Evolutionary conservation across 2,113 vertebrate species (phyloP).

Genomic region (Megaceryle maxima): DNA sequence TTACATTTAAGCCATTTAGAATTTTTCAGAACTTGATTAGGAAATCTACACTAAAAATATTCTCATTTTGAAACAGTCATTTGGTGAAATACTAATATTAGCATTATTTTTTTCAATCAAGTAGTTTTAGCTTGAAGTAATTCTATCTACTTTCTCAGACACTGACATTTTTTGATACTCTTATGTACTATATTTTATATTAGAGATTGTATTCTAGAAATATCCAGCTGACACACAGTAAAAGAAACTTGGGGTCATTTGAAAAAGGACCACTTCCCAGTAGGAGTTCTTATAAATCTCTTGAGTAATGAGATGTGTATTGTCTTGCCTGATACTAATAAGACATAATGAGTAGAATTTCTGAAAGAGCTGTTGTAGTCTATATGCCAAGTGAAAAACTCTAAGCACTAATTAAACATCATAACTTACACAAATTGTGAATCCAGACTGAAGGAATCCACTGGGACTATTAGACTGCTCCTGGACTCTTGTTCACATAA

Average conservation of each 20-base stretch:
- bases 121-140: background rate
- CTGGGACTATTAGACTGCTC: slow-evolving; percentile 21
- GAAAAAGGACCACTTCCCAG: background rate
- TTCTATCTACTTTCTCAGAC: background rate
- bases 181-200: background rate
- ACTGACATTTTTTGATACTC: background rate
- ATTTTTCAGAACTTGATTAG: background rate
- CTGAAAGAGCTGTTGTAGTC: slow-evolving; percentile 45
- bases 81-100: background rate
- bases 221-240: background rate
- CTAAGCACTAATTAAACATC: slow-evolving; percentile 46
- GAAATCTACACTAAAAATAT: background rate
- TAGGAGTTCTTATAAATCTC: slow-evolving; percentile 25
- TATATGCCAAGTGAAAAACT: slow-evolving; percentile 50
- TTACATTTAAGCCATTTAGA: background rate
- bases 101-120: background rate
- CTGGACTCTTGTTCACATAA: slow-evolving; percentile 35
- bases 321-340: slow-evolving; percentile 52
- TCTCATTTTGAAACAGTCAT: background rate
- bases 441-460: slow-evolving; percentile 26
- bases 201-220: background rate
- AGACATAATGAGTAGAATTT: slow-evolving; percentile 34
- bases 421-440: slow-evolving; percentile 31
- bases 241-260: background rate
- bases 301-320: slow-evolving; percentile 19